Percentiles rank a stretch among this genome's conserved stretches.
phyloP scores from a whole-genome alignment of 2,888 invertebrate genomes.

The Drosophila histrio region DNA sequence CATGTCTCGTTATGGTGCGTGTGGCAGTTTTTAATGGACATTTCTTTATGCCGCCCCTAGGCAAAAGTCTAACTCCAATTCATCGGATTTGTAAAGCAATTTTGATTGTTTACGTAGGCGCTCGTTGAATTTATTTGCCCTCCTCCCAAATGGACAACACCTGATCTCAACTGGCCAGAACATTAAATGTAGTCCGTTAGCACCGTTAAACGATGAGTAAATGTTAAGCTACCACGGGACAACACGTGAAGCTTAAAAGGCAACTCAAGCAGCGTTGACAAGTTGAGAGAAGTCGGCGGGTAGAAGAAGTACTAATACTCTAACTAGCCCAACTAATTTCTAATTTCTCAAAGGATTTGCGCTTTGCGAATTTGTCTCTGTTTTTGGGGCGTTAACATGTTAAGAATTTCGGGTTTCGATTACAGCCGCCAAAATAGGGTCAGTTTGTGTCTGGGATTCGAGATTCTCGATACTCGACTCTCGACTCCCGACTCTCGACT shows the following conservation, averaged over 20 bases:
- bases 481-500: neutral
- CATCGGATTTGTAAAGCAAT: slow-evolving; percentile 57
- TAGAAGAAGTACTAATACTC: slow-evolving; percentile 25
- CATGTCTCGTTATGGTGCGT: slow-evolving; percentile 51
- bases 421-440: slow-evolving; percentile 32
- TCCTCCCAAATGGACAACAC: neutral
- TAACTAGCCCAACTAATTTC: slow-evolving; percentile 31
- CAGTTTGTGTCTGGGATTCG: slow-evolving; percentile 14
- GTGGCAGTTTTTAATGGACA: slow-evolving; percentile 48
- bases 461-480: neutral
- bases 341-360: slow-evolving; percentile 77
- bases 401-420: slow-evolving; percentile 52
- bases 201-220: slow-evolving; percentile 12
- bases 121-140: slow-evolving; percentile 12
- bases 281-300: slow-evolving; percentile 21
- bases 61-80: slow-evolving; percentile 25
- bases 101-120: slow-evolving; percentile 53
- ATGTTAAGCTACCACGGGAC: slow-evolving; percentile 21
- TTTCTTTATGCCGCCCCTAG: slow-evolving; percentile 15
- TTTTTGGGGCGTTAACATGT: slow-evolving; percentile 51
- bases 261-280: neutral
- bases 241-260: slow-evolving; percentile 4
- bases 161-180: slow-evolving; percentile 2
- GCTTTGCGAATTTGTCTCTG: slow-evolving; percentile 45
- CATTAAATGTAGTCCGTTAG: neutral